Percentiles rank a stretch among this genome's conserved stretches.
Evolutionary conservation across 2,888 invertebrate genomes (phyloP).

Genomic region (Cactoblastis cactorum): DNA sequence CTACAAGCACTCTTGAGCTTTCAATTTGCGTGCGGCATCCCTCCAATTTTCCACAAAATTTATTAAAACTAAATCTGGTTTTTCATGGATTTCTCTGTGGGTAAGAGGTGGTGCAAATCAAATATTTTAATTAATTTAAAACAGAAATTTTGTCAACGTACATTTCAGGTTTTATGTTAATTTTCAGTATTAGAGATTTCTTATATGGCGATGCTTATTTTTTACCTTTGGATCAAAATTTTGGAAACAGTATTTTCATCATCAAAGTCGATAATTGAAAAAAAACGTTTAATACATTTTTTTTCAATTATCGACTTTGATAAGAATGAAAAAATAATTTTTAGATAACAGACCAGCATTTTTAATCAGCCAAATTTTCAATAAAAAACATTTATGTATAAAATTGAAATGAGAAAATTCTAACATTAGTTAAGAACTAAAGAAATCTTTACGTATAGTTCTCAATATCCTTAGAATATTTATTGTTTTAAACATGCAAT

Average conservation of each 20-base stretch:
- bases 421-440: too few relatives aligned
- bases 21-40: conserved; percentile 11
- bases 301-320: too few relatives aligned
- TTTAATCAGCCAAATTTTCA: too few relatives aligned
- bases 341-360: too few relatives aligned
- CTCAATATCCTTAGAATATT: not conserved
- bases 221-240: not conserved
- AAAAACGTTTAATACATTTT: too few relatives aligned
- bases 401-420: too few relatives aligned
- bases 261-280: too few relatives aligned
- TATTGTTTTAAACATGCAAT: too few relatives aligned
- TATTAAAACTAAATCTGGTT: conserved; percentile 11
- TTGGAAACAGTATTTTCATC: too few relatives aligned
- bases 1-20: not conserved
- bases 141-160: conserved; percentile 5
- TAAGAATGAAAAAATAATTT: too few relatives aligned
- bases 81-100: conserved; percentile 6
- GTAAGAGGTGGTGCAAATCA: not conserved
- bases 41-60: conserved; percentile 6
- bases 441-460: not conserved
- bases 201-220: not conserved
- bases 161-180: not conserved
- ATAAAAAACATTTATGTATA: too few relatives aligned
- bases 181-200: not conserved
- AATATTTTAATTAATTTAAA: conserved; percentile 3